Conservation (phyloP, 2,888 invertebrate species). For the Athripsodes cinereus region DNA sequence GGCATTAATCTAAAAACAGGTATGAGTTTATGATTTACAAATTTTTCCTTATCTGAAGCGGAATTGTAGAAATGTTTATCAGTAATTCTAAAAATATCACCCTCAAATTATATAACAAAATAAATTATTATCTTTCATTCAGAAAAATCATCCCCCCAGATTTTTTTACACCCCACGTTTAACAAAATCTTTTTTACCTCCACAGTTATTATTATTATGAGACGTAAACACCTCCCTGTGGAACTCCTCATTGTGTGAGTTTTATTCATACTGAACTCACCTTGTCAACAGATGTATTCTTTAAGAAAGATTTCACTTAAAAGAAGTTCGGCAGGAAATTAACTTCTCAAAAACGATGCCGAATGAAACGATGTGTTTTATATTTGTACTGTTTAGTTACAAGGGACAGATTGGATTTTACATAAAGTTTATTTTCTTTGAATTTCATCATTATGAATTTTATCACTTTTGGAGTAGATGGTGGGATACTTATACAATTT, state of each 20-base stretch:
- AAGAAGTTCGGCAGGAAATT: conserved; percentile 47
- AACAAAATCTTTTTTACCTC: not conserved
- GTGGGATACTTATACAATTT: no score
- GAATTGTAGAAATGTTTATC: no score
- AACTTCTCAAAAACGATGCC: conserved; percentile 42
- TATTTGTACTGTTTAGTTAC: not conserved
- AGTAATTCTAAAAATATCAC: not conserved
- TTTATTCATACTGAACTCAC: not conserved
- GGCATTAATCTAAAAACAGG: no score
- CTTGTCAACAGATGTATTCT: not conserved
- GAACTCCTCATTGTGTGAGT: not conserved
- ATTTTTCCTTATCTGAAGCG: no score
- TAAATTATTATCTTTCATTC: not conserved
- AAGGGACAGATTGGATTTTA: not conserved
- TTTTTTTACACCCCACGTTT: not conserved
- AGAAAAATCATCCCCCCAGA: not conserved
- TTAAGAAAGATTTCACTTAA: conserved; percentile 31
- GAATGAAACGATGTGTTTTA: not conserved
- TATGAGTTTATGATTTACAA: no score
- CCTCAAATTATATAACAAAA: not conserved
- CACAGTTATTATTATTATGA: not conserved
- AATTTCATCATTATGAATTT: not conserved
- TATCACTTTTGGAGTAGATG: no score
- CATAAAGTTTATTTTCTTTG: not conserved
- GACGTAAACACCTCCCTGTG: not conserved